Base-by-base conservation (phyloP, 2,888 invertebrate species). In the Andrena chrysosceles region DNA sequence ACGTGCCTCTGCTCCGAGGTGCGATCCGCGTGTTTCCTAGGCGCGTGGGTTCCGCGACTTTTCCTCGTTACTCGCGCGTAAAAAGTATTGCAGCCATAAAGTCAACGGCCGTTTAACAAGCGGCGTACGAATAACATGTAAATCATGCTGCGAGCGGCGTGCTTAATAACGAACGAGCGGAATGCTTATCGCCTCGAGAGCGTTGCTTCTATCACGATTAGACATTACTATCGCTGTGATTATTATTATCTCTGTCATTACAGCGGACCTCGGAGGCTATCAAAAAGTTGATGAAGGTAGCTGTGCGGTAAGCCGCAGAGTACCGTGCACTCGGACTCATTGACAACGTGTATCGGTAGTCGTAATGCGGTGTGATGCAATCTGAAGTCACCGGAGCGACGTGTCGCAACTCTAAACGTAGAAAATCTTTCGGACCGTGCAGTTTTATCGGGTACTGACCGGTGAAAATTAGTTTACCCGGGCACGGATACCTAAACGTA, bases 301-400 rank as follows among this genome's bases (percentile, higher is more conserved):
- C 68, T 13, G 48, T 84, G 85, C 76, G 84, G 85, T 85, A 81
- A 84, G 76, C 84, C 81, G 73, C 85, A 81, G 67, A 59, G 81
- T 84, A 84, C 83, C 85, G 77, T 77, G 81, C 81, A 52, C 84
- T 67, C 59, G 67, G 63, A 79, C 79, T 85, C 84, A 81, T 85
- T 85, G 84, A 76, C 81, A 84, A 77, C 62, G 66, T 70, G 52
- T 69, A 77, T 81, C 77, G 16, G 77, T 77, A 67, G 75, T 78
- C 72, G 77, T 70, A 79, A 75, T 23, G 67, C 29, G 48, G 35
- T 48, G 59, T 52, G 66, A 72, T 64, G 81, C 69, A 75, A 81
- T 23, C 26, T 31, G 66, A 73, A 73, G 56, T 56, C 62, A 62
- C 74, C 68, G 54, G 71, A 67, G 62, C 70, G 48, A 26, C 59